Evolutionary conservation across 2,113 vertebrate species (phyloP), one percentile per base, ranked within the genome.

Genomic region (Gila orcuttii): DNA sequence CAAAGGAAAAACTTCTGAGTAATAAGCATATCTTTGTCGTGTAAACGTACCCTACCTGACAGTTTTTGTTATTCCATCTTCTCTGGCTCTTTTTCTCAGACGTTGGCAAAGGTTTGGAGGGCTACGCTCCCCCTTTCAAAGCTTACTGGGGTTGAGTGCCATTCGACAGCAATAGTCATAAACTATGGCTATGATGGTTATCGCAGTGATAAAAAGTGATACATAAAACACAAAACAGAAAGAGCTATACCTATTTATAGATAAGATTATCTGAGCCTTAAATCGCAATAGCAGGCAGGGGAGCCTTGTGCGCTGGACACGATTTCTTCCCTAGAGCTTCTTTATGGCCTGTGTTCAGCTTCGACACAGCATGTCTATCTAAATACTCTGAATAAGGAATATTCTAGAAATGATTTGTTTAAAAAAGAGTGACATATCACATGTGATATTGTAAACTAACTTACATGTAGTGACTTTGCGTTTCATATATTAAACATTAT

Each of bases 191-290:
- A 87, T 92, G 88, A 89, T 90, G 87, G 92, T 95, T 95, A 95
- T 93, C 92, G 92, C 91, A 78, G 92, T 90, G 80, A 92, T 95
- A 95, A 94, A 95, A 92, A 91, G 92, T 90, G 92, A 93, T 92
- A 92, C 92, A 94, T 94, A 95, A 89, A 94, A 93, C 91, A 93
- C 85, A 92, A 94, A 94, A 94, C 91, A 88, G 86, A 82, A 74
- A 85, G 86, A 62, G 81, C 74, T 42, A 60, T 91, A 89, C 91
- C 94, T 93, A 94, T 94, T 94, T 94, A 95, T 93, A 93, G 91
- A 93, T 78, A 90, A 93, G 93, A 94, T 94, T 94, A 93, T 94
- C 91, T 89, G 89, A 88, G 92, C 91, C 92, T 93, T 94, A 95
- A 52, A 95, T 95, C 93, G 92, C 85, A 84, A 79, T 69, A 62